Conservation (phyloP, 2,888 invertebrate species). For the Papilio protenor region DNA sequence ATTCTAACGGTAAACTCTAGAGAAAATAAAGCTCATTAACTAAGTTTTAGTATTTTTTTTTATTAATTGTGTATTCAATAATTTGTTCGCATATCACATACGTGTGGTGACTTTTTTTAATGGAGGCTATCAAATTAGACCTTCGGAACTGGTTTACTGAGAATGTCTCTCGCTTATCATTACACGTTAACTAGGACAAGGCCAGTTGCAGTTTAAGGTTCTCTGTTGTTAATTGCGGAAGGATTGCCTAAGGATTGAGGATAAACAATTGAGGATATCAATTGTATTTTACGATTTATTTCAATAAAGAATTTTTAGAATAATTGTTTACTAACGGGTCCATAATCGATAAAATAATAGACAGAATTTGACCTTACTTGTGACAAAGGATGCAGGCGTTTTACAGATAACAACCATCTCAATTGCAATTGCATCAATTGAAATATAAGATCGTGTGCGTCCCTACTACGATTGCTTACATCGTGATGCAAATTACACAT, state of each 20-base stretch:
- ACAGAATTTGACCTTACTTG: neutral
- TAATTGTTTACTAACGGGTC: neutral
- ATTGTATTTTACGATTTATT: neutral
- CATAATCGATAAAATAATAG: neutral
- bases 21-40: too few relatives aligned
- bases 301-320: neutral
- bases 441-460: neutral
- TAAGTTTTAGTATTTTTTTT: too few relatives aligned
- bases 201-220: neutral
- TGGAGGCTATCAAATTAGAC: neutral
- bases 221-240: neutral
- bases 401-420: neutral
- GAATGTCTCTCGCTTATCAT: neutral
- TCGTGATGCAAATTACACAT: too few relatives aligned
- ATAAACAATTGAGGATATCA: neutral
- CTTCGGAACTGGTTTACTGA: constrained; percentile 14
- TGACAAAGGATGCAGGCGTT: neutral
- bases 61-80: too few relatives aligned
- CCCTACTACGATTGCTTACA: too few relatives aligned
- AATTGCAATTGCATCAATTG: neutral
- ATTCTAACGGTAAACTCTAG: too few relatives aligned
- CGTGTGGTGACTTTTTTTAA: neutral
- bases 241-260: neutral
- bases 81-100: too few relatives aligned
- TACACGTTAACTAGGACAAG: constrained; percentile 5